Conservation (phyloP, 2,113 vertebrate genomes). For the Guaruba guarouba region DNA sequence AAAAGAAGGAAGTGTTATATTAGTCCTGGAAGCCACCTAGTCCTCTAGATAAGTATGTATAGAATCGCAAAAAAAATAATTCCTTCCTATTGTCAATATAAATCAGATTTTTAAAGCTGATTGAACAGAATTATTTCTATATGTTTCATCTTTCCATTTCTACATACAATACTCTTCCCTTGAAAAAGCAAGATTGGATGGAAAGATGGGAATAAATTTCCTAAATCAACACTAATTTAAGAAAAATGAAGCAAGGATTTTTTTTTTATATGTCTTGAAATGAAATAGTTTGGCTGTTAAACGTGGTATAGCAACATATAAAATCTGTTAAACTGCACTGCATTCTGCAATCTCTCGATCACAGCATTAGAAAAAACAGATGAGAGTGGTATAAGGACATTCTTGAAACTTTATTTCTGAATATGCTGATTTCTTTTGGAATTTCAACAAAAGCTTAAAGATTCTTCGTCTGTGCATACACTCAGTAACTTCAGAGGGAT, state of each 20-base stretch:
- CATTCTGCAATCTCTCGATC: neutral
- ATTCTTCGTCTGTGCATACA: neutral
- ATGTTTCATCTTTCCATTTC: neutral
- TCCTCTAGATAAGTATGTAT: neutral
- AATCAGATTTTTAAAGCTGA: neutral
- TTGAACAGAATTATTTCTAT: conserved; percentile 1
- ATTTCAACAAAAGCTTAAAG: neutral
- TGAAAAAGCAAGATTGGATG: neutral
- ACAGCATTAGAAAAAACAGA: neutral
- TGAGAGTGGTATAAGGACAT: neutral
- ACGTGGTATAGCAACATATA: neutral
- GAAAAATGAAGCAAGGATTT: neutral
- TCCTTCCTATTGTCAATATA: neutral
- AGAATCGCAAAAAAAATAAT: neutral
- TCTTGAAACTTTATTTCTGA: neutral
- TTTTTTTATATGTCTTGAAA: neutral
- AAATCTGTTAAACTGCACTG: neutral
- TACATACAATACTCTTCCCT: neutral
- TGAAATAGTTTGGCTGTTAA: neutral
- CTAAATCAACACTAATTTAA: conserved; percentile 24
- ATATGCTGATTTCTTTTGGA: neutral
- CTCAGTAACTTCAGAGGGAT: neutral
- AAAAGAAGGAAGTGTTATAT: neutral
- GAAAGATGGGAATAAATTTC: neutral
- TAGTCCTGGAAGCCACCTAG: neutral